Evolutionary conservation across 2,797 vertebrate species (phyloP), one percentile per base, ranked within the genome.

Genomic region (Clamator glandarius): DNA sequence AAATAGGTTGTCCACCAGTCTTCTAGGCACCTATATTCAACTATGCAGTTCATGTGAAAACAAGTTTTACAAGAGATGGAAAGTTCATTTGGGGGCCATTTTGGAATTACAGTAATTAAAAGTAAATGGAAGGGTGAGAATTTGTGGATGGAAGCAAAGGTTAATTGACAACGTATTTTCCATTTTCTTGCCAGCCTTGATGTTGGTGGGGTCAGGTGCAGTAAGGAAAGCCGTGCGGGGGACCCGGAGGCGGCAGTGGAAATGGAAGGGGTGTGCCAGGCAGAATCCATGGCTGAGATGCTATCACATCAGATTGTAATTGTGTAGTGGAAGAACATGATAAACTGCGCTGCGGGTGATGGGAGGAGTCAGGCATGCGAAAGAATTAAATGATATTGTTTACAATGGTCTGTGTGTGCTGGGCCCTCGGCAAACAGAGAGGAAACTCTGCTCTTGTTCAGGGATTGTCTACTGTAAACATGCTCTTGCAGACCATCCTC

Each of bases 31-130:
- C 80, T 88, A 86, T 16, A 54, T 55, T 52, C 80, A 55, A 15
- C 72, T 55, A 12, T 77, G 88, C 35, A 11, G 75, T 35, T 75
- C 94, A 51, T 76, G 50, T 94, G 96, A 90, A 97, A 96, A 98
- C 97, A 97, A 96, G 82, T 89, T 87, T 80, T 84, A 68, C 75
- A 80, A 87, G 96, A 89, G 96, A 96, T 91, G 97, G 97, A 89
- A 95, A 95, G 92, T 98, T 96, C 96, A 96, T 94, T 95, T 96
- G 80, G 93, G 85, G 96, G 96, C 93, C 93, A 81, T 94, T 96
- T 96, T 96, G 92, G 92, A 93, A 93, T 90, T 69, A 66, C 63
- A 72, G 62, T 46, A 91, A 94, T 96, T 94, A 93, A 93, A 90
- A 95, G 84, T 83, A 88, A 94, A 63, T 95, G 93, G 87, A 94